These are phyloP conservation scores for Lepus americanus DNA, from an alignment of 2,113 vertebrate species.

Conservation along the genomic window DNA sequence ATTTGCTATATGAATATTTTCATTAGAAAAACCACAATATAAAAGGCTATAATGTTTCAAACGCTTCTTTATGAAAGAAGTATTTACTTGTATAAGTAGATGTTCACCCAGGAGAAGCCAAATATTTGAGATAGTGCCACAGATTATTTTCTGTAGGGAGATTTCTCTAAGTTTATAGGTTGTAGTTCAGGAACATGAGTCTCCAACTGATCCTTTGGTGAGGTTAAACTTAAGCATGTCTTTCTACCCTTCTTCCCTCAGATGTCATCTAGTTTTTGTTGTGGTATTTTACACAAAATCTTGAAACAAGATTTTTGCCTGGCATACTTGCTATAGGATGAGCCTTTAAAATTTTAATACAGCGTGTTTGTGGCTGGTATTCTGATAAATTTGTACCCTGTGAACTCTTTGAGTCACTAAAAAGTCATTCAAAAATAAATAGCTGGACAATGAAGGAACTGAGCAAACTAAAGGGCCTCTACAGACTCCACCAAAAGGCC, in stretches of 20 bases:
- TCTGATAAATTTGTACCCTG: not conserved
- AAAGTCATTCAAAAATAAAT: not conserved
- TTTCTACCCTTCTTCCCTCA: not conserved
- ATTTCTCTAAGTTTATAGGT: not conserved
- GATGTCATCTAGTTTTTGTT: not conserved
- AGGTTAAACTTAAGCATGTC: not conserved
- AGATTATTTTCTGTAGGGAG: not conserved
- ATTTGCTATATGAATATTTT: not conserved
- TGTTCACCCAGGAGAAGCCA: not conserved
- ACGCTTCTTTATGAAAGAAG: not conserved
- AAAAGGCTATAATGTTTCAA: not conserved
- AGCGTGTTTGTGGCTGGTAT: not conserved
- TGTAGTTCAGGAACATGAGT: not conserved
- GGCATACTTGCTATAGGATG: not conserved
- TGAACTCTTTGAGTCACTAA: constrained; percentile 12
- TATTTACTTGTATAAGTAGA: not conserved
- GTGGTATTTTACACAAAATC: not conserved
- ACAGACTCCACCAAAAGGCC: not conserved
- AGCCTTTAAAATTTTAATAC: constrained; percentile 11
- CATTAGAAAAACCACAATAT: not conserved
- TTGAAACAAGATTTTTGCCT: not conserved
- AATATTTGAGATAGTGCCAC: not conserved
- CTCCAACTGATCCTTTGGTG: not conserved
- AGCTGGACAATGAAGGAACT: not conserved
- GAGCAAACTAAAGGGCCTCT: not conserved